A percentile compares a stretch with the other conserved stretches of the same genome.
Evolutionary conservation across 2,113 vertebrate species (phyloP).

Genomic region (Pyxicephalus adspersus): DNA sequence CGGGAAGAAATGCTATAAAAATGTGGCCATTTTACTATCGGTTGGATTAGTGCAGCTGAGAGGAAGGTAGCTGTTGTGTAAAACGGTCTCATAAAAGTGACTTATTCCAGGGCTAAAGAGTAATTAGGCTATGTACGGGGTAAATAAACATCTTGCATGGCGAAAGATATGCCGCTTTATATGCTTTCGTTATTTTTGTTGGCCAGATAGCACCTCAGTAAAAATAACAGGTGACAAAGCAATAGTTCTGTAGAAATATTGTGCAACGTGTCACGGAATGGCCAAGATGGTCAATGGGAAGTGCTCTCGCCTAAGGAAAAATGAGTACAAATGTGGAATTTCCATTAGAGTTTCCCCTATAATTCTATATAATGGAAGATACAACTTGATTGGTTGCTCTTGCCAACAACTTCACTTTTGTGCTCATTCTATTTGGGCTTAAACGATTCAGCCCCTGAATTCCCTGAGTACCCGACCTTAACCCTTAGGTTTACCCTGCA

Average conservation of each 20-base stretch:
- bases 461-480: too few species aligned
- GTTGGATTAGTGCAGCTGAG: constrained; percentile 33
- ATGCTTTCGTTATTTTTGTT: constrained; percentile 12
- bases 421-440: too few species aligned
- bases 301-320: too few species aligned
- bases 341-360: too few species aligned
- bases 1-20: constrained; percentile 30
- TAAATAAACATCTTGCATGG: constrained; percentile 44
- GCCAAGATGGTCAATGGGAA: too few species aligned
- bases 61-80: constrained; percentile 46
- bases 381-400: too few species aligned
- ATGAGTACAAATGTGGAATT: too few species aligned
- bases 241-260: neutral
- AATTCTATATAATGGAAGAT: too few species aligned
- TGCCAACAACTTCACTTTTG: too few species aligned
- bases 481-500: too few species aligned
- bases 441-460: too few species aligned
- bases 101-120: constrained; percentile 54
- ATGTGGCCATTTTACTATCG: constrained; percentile 27
- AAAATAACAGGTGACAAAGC: constrained; percentile 7
- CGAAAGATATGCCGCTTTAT: constrained; percentile 23
- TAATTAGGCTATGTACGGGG: constrained; percentile 56
- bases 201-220: neutral
- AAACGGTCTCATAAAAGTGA: constrained; percentile 60
- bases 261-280: too few species aligned